Percentiles rank a stretch among this genome's conserved stretches.
phyloP scores from a whole-genome alignment of 1,140 invertebrate genomes.

The Drosophila littoralis region DNA sequence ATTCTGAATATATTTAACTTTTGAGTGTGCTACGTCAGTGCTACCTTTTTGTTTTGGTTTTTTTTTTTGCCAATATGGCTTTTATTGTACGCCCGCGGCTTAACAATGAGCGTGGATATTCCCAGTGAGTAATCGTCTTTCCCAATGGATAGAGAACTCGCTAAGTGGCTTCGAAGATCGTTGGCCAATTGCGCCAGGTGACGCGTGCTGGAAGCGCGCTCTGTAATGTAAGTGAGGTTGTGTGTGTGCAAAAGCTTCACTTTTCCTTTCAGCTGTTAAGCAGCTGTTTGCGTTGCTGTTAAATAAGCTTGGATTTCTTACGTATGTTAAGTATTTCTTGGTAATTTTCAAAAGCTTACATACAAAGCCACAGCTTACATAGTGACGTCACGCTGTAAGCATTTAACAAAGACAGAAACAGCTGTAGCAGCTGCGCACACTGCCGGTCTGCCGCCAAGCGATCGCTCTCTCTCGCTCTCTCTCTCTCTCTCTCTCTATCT shows the following conservation, averaged over 20 bases:
- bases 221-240: slow-evolving; percentile 7
- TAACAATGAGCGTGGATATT: slow-evolving; percentile 41
- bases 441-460: slow-evolving; percentile 2
- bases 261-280: slow-evolving; percentile 60
- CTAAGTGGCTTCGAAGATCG: slow-evolving; percentile 18
- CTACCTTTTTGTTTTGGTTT: background rate
- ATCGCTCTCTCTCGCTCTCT: background rate
- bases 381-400: background rate
- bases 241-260: slow-evolving; percentile 39
- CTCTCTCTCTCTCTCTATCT: slow-evolving; percentile 9
- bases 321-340: background rate
- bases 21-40: slow-evolving; percentile 27
- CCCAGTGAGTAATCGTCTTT: slow-evolving; percentile 65
- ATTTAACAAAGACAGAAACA: slow-evolving; percentile 16
- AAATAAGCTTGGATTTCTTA: background rate
- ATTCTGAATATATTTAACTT: background rate
- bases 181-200: slow-evolving; percentile 38
- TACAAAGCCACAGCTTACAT: background rate
- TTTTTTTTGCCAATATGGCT: slow-evolving; percentile 24
- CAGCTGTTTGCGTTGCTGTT: slow-evolving; percentile 20
- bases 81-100: slow-evolving; percentile 44
- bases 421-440: slow-evolving; percentile 8
- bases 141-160: slow-evolving; percentile 45
- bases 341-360: background rate
- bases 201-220: slow-evolving; percentile 60